Evolutionary conservation across 2,888 invertebrate species (phyloP).

Genomic region (Lissocephala sabroskyi): DNA sequence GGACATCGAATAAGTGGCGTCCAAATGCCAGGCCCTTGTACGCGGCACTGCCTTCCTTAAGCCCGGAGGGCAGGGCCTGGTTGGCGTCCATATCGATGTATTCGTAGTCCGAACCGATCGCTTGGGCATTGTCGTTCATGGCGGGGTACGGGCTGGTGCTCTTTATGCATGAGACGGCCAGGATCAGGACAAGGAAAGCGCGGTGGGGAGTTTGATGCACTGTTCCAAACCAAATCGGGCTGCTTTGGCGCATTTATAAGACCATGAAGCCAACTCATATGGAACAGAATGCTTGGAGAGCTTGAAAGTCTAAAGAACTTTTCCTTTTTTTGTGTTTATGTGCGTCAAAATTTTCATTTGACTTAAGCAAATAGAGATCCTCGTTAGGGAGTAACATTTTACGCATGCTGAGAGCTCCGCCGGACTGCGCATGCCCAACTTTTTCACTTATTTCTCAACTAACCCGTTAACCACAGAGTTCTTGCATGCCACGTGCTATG

Average conservation of each 20-base stretch:
- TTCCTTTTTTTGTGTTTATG: neutral
- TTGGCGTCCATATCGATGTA: no score
- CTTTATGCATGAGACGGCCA: constrained; percentile 14
- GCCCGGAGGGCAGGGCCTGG: no score
- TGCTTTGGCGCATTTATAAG: constrained; percentile 48
- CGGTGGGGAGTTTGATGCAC: neutral
- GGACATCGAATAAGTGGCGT: neutral
- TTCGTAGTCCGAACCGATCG: neutral
- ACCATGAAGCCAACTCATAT: constrained; percentile 34
- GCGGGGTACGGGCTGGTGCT: constrained; percentile 16
- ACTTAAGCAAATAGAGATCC: no score
- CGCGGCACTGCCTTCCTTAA: neutral
- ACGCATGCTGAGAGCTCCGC: no score
- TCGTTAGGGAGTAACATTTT: no score
- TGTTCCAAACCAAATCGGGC: constrained; percentile 45
- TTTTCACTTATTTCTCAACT: no score
- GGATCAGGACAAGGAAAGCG: constrained; percentile 14
- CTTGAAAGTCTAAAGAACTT: neutral
- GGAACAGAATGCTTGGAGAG: neutral
- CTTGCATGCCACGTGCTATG: no score
- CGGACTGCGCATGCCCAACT: no score
- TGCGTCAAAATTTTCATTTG: neutral
- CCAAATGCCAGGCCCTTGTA: neutral
- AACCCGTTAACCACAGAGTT: no score
- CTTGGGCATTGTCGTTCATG: constrained; percentile 11